Conservation (phyloP, 1,140 invertebrate genomes). For the Battus philenor region DNA sequence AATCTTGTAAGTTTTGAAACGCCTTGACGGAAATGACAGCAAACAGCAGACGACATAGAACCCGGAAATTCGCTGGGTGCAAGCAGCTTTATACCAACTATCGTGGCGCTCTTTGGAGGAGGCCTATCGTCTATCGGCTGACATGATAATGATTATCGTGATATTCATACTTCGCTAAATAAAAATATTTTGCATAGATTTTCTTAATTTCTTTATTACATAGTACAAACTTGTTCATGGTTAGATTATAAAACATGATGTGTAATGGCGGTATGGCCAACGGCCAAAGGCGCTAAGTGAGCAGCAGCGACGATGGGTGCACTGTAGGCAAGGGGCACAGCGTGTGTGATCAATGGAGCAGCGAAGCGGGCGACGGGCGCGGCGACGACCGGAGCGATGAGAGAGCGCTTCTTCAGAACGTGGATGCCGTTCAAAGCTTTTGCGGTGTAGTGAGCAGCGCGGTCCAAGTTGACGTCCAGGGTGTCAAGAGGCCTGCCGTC, state of each 20-base stretch:
- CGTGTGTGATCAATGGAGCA: slow-evolving; percentile 26
- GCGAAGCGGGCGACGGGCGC: slow-evolving; percentile 22
- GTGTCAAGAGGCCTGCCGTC: slow-evolving; percentile 58
- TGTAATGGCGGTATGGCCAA: slow-evolving; percentile 22
- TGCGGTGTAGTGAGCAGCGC: slow-evolving; percentile 56
- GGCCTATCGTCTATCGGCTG: too few species aligned
- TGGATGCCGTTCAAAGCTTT: slow-evolving; percentile 41
- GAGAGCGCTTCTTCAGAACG: slow-evolving; percentile 36
- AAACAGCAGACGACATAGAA: too few species aligned
- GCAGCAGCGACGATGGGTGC: slow-evolving; percentile 22
- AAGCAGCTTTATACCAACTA: too few species aligned
- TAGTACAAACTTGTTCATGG: background rate
- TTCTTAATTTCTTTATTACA: background rate
- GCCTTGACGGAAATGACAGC: too few species aligned
- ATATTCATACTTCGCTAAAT: background rate
- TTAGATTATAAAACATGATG: slow-evolving; percentile 22
- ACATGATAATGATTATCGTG: too few species aligned
- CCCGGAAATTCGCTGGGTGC: too few species aligned
- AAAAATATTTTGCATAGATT: background rate
- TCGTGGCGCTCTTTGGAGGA: too few species aligned
- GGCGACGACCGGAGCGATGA: slow-evolving; percentile 15
- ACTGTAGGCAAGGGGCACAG: slow-evolving; percentile 25
- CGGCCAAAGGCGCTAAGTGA: slow-evolving; percentile 1
- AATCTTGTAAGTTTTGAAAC: too few species aligned
- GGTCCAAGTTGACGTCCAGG: slow-evolving; percentile 62